These are phyloP conservation scores for Chrysotoxum bicinctum DNA, from an alignment of 2,888 invertebrate species.

Conservation along the genomic window DNA sequence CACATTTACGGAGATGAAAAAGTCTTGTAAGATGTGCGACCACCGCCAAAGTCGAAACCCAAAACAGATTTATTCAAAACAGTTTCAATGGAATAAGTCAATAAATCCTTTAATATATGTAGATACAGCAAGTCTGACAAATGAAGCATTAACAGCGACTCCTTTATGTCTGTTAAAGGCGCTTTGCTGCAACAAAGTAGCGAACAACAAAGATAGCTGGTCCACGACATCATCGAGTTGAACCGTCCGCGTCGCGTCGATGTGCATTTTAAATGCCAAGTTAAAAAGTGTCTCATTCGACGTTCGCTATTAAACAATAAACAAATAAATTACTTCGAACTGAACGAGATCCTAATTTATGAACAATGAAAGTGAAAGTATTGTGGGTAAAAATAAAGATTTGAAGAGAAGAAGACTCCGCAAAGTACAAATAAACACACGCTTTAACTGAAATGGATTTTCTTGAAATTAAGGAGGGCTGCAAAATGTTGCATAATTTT, in stretches of 20 bases:
- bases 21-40: neutral
- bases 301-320: constrained; percentile 44
- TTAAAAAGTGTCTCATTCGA: constrained; percentile 30
- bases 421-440: neutral
- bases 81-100: neutral
- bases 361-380: constrained; percentile 55
- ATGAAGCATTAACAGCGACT: constrained; percentile 4
- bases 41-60: neutral
- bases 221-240: neutral
- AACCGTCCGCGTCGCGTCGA: neutral
- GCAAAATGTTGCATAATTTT: neutral
- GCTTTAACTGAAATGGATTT: neutral
- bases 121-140: neutral
- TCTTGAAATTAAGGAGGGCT: neutral
- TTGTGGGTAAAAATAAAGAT: constrained; percentile 1
- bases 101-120: constrained; percentile 27
- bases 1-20: neutral
- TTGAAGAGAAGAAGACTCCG: neutral
- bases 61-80: constrained; percentile 2
- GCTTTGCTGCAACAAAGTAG: neutral
- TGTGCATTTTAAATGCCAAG: constrained; percentile 26
- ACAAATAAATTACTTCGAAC: constrained; percentile 46
- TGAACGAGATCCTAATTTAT: constrained; percentile 56
- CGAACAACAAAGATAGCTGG: neutral
- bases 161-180: neutral